Evolutionary conservation across 2,888 invertebrate species (phyloP).

Genomic region (Graphium colonna): DNA sequence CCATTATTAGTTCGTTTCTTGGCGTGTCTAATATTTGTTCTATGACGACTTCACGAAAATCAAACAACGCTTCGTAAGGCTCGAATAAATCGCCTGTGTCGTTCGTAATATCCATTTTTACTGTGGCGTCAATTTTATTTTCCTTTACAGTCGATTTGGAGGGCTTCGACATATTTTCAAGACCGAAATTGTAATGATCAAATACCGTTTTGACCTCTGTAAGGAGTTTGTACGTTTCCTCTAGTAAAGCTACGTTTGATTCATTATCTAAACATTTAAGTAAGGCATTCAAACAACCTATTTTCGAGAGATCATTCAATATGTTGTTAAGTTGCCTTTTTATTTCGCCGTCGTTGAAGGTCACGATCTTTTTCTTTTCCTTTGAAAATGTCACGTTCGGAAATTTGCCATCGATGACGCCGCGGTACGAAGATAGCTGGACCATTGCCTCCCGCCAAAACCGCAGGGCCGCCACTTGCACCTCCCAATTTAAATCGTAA

Average conservation of each 20-base stretch:
- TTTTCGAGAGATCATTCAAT: slow-evolving; percentile 82
- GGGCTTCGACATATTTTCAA: too few relatives aligned
- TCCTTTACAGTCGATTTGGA: too few relatives aligned
- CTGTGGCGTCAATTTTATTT: too few relatives aligned
- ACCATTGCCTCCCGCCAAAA: slow-evolving; percentile 87
- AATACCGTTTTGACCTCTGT: slow-evolving; percentile 68
- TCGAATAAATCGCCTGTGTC: too few relatives aligned
- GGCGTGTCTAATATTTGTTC: slow-evolving; percentile 77
- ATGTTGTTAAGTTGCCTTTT: slow-evolving; percentile 82
- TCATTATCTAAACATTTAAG: slow-evolving; percentile 82
- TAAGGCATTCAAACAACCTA: slow-evolving; percentile 86
- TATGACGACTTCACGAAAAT: slow-evolving; percentile 52
- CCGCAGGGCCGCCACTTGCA: slow-evolving; percentile 84
- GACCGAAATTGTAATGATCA: slow-evolving; percentile 62
- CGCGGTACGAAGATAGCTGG: slow-evolving; percentile 84
- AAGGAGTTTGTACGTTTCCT: slow-evolving; percentile 74
- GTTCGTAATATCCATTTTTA: too few relatives aligned
- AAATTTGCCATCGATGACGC: slow-evolving; percentile 90
- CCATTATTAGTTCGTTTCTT: slow-evolving; percentile 75
- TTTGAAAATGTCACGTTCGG: slow-evolving; percentile 90
- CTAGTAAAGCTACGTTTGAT: slow-evolving; percentile 83
- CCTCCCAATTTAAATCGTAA: slow-evolving; percentile 90
- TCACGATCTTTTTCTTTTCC: slow-evolving; percentile 87
- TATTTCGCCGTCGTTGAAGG: slow-evolving; percentile 83
- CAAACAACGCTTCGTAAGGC: background rate